Evolutionary conservation across 2,888 invertebrate genomes (phyloP).

Genomic region (Gerosis bhagava): DNA sequence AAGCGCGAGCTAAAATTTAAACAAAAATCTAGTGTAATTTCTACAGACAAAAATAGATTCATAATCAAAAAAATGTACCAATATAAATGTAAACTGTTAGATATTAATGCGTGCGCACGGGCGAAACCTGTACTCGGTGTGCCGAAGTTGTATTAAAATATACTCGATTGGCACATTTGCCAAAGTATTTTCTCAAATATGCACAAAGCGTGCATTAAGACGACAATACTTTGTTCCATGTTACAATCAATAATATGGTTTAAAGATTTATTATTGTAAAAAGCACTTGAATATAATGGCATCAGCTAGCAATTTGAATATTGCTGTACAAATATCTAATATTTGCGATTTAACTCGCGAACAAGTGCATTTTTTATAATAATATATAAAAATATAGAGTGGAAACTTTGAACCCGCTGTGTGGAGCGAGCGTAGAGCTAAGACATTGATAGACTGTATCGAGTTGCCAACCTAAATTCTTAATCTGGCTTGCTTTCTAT

Average conservation of each 20-base stretch:
- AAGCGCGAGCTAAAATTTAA: slow-evolving; percentile 51
- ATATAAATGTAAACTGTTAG: slow-evolving; percentile 81
- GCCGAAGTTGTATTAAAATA: slow-evolving; percentile 25
- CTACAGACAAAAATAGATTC: slow-evolving; percentile 82
- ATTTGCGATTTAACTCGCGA: slow-evolving; percentile 9
- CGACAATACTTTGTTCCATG: slow-evolving; percentile 18
- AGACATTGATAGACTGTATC: slow-evolving; percentile 22
- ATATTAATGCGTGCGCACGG: slow-evolving; percentile 64
- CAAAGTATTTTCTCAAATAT: slow-evolving; percentile 8
- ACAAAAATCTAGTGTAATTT: slow-evolving; percentile 80
- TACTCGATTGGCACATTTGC: slow-evolving; percentile 9
- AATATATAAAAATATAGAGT: slow-evolving; percentile 9
- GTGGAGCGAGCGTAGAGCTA: slow-evolving; percentile 17
- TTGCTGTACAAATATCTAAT: slow-evolving; percentile 13
- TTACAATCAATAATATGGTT: slow-evolving; percentile 12
- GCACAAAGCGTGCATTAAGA: background rate
- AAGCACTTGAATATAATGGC: slow-evolving; percentile 12
- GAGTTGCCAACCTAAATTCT: slow-evolving; percentile 23
- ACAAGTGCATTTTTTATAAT: slow-evolving; percentile 23
- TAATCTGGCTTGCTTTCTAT: slow-evolving; percentile 18
- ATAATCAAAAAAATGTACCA: slow-evolving; percentile 89
- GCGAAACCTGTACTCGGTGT: slow-evolving; percentile 43
- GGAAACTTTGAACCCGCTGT: slow-evolving; percentile 25
- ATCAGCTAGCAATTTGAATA: background rate
- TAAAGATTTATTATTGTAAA: slow-evolving; percentile 22